phyloP scores from a whole-genome alignment of 2,888 invertebrate genomes.

The Cephalotes varians region DNA sequence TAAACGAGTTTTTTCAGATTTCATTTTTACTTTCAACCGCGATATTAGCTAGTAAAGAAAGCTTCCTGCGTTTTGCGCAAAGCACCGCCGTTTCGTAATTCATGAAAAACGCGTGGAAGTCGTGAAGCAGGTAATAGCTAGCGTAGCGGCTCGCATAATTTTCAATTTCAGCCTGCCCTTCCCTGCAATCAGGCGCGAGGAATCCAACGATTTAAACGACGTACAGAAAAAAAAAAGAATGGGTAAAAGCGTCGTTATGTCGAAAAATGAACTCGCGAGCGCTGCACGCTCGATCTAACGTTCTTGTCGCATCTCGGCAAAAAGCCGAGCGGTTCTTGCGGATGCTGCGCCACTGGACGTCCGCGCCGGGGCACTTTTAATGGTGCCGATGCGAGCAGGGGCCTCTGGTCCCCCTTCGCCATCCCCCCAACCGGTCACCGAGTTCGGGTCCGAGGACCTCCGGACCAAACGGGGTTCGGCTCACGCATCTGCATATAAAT shows the following conservation, averaged over 20 bases:
- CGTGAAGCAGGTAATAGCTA: background rate
- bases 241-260: slow-evolving; percentile 3
- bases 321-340: slow-evolving; percentile 18
- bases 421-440: slow-evolving; percentile 23
- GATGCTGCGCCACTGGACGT: slow-evolving; percentile 74
- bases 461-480: slow-evolving; percentile 71
- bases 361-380: slow-evolving; percentile 76
- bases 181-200: slow-evolving; percentile 21
- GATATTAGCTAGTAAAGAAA: background rate
- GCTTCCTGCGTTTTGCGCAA: background rate
- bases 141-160: slow-evolving; percentile 22
- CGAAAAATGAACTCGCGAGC: slow-evolving; percentile 13
- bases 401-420: background rate
- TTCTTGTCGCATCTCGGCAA: slow-evolving; percentile 29
- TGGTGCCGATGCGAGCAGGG: slow-evolving; percentile 66
- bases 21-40: background rate
- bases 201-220: slow-evolving; percentile 18
- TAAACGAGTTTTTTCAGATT: background rate
- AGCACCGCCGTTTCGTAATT: background rate
- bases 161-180: slow-evolving; percentile 25
- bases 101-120: slow-evolving; percentile 5
- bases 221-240: background rate
- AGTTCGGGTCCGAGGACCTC: slow-evolving; percentile 61
- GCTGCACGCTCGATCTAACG: background rate
- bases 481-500: slow-evolving; percentile 83